Conservation (phyloP, 35 echinoderm and acorn worm species). For the Lytechinus pictus region DNA sequence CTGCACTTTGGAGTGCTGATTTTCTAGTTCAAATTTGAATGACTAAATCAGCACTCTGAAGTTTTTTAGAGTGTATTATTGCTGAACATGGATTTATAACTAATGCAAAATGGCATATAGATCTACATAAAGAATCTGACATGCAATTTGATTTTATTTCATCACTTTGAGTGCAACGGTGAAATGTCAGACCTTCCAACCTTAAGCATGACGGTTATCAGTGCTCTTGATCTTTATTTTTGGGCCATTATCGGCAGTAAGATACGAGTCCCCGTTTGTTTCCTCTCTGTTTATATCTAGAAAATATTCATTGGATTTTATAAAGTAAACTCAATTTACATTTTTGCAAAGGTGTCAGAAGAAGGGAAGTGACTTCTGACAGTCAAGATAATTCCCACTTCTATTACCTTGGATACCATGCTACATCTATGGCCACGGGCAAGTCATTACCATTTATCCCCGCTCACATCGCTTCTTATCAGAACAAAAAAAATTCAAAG, state of each 20-base stretch:
- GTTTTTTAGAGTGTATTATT: no score
- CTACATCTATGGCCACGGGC: conserved; percentile 22
- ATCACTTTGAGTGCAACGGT: not conserved
- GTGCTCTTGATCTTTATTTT: not conserved
- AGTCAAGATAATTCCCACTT: conserved; percentile 28
- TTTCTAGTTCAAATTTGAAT: no score
- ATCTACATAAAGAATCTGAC: no score
- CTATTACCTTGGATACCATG: conserved; percentile 31
- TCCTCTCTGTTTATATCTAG: not conserved
- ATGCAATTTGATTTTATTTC: not conserved
- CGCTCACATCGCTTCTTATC: conserved; percentile 8
- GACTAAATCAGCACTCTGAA: no score
- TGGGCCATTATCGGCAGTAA: not conserved
- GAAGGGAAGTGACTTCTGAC: conserved; percentile 1
- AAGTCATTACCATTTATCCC: conserved; percentile 43
- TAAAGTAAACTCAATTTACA: conserved; percentile 13
- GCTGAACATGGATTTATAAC: no score
- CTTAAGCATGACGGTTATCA: not conserved
- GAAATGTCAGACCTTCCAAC: not conserved
- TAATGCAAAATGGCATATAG: no score
- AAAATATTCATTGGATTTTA: conserved; percentile 7
- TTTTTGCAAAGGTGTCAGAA: not conserved
- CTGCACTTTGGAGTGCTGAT: no score
- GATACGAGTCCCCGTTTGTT: not conserved
- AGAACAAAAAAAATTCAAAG: not conserved